Evolutionary conservation across 2,888 invertebrate genomes (phyloP).

Genomic region (Desoria tigrina): DNA sequence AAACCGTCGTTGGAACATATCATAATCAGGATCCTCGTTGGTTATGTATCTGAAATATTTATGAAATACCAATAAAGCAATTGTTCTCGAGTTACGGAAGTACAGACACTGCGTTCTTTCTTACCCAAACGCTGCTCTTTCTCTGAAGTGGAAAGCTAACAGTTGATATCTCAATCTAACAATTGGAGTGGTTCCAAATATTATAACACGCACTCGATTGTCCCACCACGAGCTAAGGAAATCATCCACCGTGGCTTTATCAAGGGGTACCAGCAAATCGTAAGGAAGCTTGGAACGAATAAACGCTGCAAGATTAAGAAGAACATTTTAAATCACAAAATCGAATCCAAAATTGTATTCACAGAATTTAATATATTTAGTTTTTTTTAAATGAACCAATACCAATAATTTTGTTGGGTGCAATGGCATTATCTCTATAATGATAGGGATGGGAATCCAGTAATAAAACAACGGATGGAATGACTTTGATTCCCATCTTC

Average conservation of each 20-base stretch:
- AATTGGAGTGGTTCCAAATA: slow-evolving; percentile 69
- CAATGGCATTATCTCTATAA: slow-evolving; percentile 78
- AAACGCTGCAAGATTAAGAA: slow-evolving; percentile 68
- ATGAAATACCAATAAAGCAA: too few species aligned
- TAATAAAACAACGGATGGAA: slow-evolving; percentile 79
- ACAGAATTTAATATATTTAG: too few species aligned
- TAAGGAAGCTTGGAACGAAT: slow-evolving; percentile 83
- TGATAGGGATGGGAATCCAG: slow-evolving; percentile 81
- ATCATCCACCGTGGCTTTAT: slow-evolving; percentile 70
- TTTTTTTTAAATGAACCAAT: slow-evolving; percentile 18
- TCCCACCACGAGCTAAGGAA: slow-evolving; percentile 89
- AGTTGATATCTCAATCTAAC: slow-evolving; percentile 83
- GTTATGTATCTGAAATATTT: slow-evolving; percentile 33
- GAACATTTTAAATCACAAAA: slow-evolving; percentile 1
- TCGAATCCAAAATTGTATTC: slow-evolving; percentile 13
- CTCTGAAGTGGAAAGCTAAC: slow-evolving; percentile 81
- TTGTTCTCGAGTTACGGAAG: not conserved
- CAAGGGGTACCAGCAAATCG: slow-evolving; percentile 70
- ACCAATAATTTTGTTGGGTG: slow-evolving; percentile 79
- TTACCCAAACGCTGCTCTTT: slow-evolving; percentile 83
- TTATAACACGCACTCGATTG: slow-evolving; percentile 84
- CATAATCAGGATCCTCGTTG: slow-evolving; percentile 61
- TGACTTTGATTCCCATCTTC: slow-evolving; percentile 74
- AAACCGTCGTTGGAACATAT: slow-evolving; percentile 67
- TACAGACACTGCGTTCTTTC: not conserved